Evolutionary conservation across 1,140 invertebrate species (phyloP), one percentile per base, ranked within the genome.

Genomic region (Solenopsis fugax): DNA sequence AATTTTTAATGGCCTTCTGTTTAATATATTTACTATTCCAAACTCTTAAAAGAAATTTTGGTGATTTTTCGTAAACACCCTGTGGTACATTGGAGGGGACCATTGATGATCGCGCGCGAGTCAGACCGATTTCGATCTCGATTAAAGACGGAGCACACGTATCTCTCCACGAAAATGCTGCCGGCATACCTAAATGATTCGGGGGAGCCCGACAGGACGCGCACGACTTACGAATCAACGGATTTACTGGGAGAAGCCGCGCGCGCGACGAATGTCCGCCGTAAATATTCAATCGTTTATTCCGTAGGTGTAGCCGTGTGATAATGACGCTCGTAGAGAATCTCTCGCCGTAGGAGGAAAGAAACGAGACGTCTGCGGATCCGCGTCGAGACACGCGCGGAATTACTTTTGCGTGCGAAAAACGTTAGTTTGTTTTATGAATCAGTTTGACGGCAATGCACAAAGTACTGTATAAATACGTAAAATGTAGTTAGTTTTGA

Each of bases 131-230:
- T 90, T 92, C 88, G 88, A 92, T 91, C 86, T 89, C 89, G 89
- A 92, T 92, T 92, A 91, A 92, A 92, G 91, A 85, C 89, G 87
- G 91, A 89, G 89, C 88, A 91, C 89, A 91, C 88, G 88, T 90
- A 91, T 48, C 82, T 90, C 82, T 78, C 77, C 73, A 65, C 88
- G 86, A 89, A 91, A 89, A 91, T 91, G 90, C 91, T 50, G 67
- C 77, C 41, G 85, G 90, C 89, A 91, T 91, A 84, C 80, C 16
- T 84, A 91, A 91, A 87, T 89, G 81, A 89, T 87, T 88, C 72
- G 85, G 65, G 81, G 56, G 62, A 82, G 50, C n/a, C 64, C 67
- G 60, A 45, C 75, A 16, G 10, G 80, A 91, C 90, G 90, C 88
- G 90, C 73, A 64, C 58, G 73, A 69, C 88, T 64, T 91, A 91